These are phyloP conservation scores for Ophiodon elongatus DNA, from an alignment of 2,113 vertebrate genomes.

Conservation along the genomic window DNA sequence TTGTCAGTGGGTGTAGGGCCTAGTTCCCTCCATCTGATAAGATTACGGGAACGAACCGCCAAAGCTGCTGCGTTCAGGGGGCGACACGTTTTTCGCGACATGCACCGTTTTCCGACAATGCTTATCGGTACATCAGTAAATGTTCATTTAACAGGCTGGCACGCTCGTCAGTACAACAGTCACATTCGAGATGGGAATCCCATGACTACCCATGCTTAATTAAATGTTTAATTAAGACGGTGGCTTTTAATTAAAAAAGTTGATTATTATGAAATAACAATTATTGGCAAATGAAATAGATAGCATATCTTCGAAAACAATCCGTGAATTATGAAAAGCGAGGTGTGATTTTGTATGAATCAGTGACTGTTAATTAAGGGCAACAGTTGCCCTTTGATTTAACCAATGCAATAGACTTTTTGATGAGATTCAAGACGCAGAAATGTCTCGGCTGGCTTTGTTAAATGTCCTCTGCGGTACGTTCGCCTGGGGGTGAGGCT, in stretches of 20 bases:
- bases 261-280: conserved; percentile 58
- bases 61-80: conserved; percentile 39
- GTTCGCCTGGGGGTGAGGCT: neutral
- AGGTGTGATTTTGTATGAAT: conserved; percentile 37
- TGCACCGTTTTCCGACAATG: neutral
- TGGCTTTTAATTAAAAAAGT: conserved; percentile 70
- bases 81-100: neutral
- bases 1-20: conserved; percentile 60
- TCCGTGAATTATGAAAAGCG: conserved; percentile 29
- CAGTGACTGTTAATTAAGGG: conserved; percentile 21
- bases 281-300: conserved; percentile 57
- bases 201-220: conserved; percentile 59
- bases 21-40: conserved; percentile 53
- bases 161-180: conserved; percentile 49
- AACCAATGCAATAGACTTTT: neutral
- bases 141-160: conserved; percentile 72
- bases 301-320: conserved; percentile 34
- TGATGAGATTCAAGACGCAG: neutral
- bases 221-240: conserved; percentile 72
- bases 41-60: conserved; percentile 45
- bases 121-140: conserved; percentile 50
- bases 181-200: conserved; percentile 47
- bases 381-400: conserved; percentile 8
- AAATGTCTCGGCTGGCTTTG: neutral
- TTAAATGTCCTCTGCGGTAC: neutral